phyloP scores from a whole-genome alignment of 1,140 invertebrate genomes.

The Gerris buenoi region DNA sequence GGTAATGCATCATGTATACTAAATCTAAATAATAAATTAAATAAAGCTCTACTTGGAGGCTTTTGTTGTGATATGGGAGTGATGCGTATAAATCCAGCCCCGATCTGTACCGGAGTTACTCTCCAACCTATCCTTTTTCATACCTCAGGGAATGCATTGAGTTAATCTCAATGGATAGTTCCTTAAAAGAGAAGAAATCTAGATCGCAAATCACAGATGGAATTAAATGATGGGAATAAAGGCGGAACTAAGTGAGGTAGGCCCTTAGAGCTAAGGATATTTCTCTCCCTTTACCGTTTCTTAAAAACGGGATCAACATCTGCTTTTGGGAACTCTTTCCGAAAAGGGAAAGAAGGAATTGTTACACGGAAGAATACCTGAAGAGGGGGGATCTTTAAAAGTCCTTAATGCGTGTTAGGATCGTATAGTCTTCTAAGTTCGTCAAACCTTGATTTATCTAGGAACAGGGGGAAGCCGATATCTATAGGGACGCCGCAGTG shows the following conservation, averaged over 20 bases:
- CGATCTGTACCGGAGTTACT: too few relatives aligned
- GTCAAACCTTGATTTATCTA: neutral
- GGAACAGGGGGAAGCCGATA: neutral
- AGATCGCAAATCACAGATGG: neutral
- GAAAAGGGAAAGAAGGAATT: neutral
- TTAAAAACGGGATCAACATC: neutral
- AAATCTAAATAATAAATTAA: too few relatives aligned
- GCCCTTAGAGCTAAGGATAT: neutral
- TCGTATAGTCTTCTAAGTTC: neutral
- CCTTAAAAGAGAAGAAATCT: neutral
- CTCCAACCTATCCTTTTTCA: too few relatives aligned
- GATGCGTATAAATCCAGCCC: neutral
- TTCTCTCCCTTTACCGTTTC: neutral
- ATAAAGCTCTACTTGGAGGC: neutral
- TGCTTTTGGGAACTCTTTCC: neutral
- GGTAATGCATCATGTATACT: too few relatives aligned
- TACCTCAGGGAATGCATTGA: neutral
- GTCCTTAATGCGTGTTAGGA: neutral
- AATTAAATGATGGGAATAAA: neutral
- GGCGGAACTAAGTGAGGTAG: neutral
- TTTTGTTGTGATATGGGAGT: neutral
- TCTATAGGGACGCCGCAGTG: too few relatives aligned
- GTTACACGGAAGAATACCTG: neutral
- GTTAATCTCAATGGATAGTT: neutral
- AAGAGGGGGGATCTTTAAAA: neutral